Evolutionary conservation across 1,140 invertebrate species (phyloP).

Genomic region (Linepithema humile): DNA sequence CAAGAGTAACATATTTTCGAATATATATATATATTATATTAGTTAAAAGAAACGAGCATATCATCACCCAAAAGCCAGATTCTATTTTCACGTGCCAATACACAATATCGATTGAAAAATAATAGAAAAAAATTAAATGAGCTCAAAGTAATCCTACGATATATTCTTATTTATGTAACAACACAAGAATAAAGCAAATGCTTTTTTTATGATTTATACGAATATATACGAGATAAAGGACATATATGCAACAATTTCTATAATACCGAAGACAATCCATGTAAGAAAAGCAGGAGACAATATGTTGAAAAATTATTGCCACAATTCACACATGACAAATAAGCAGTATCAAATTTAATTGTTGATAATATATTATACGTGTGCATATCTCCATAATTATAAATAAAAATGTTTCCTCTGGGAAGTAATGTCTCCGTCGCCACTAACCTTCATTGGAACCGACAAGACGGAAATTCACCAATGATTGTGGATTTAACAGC

Average conservation of each 20-base stretch:
- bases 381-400: background rate
- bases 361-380: background rate
- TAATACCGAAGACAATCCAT: slow-evolving; percentile 14
- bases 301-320: background rate
- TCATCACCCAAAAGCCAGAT: slow-evolving; percentile 8
- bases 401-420: slow-evolving; percentile 50
- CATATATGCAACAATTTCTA: slow-evolving; percentile 27
- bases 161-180: background rate
- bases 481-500: slow-evolving; percentile 51
- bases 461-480: background rate
- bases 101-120: background rate
- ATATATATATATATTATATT: background rate
- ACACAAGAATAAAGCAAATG: background rate
- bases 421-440: slow-evolving; percentile 21
- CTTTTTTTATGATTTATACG: background rate
- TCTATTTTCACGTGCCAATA: slow-evolving; percentile 16
- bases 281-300: background rate
- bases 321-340: background rate
- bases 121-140: background rate
- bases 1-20: background rate
- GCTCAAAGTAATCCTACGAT: background rate
- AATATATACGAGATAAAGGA: background rate
- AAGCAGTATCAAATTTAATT: background rate
- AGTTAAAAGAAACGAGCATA: background rate
- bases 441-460: slow-evolving; percentile 11